Conservation (phyloP, 2,797 vertebrate species). For the Craterocephalus amniculus region DNA sequence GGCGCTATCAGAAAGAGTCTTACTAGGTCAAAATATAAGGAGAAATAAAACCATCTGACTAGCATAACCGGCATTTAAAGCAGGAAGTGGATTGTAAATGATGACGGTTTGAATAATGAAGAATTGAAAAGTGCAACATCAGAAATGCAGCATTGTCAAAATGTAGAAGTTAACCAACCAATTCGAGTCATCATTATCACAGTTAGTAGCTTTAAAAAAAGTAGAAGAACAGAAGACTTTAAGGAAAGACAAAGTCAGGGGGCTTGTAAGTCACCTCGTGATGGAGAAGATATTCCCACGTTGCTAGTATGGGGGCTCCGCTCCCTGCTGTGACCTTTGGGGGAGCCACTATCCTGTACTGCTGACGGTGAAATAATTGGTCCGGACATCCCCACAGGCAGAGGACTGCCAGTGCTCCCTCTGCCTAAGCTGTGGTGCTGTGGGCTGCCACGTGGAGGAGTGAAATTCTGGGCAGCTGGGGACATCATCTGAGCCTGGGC, state of each 20-base stretch:
- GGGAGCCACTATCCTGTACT: conserved; percentile 74
- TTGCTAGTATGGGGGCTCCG: conserved; percentile 68
- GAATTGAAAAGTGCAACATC: conserved; percentile 23
- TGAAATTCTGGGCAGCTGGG: conserved; percentile 77
- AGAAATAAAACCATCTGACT: conserved; percentile 35
- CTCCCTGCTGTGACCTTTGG: conserved; percentile 74
- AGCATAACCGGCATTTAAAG: conserved; percentile 9
- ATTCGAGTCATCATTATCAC: neutral
- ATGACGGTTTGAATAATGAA: conserved; percentile 4
- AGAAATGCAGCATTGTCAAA: neutral
- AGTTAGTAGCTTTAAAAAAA: neutral
- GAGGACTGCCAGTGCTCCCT: conserved; percentile 75
- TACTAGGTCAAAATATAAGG: conserved; percentile 2
- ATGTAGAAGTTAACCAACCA: conserved; percentile 1
- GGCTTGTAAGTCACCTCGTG: conserved; percentile 73
- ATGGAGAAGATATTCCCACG: conserved; percentile 61
- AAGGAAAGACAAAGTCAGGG: neutral
- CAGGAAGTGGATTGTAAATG: conserved; percentile 33
- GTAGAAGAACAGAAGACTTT: neutral
- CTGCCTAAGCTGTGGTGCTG: conserved; percentile 76
- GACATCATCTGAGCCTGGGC: conserved; percentile 74
- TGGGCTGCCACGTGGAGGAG: conserved; percentile 80
- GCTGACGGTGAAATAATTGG: conserved; percentile 72
- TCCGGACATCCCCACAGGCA: conserved; percentile 66
- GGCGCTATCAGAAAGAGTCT: neutral